Conservation (phyloP, 2,888 invertebrate species). For the Eristalis pertinax region DNA sequence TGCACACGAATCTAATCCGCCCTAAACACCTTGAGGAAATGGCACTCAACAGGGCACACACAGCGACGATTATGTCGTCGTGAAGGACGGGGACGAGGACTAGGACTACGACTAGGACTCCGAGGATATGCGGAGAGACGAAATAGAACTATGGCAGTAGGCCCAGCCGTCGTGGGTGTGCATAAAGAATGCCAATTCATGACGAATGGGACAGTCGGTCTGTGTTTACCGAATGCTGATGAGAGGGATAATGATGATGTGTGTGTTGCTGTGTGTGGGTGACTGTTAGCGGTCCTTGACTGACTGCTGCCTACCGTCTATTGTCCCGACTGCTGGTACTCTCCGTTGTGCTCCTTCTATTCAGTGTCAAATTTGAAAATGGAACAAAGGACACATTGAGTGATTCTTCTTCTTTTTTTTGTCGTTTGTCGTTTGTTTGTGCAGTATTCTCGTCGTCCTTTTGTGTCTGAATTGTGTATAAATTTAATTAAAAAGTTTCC, state of each 20-base stretch:
- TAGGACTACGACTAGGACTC: neutral
- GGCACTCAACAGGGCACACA: slow-evolving; percentile 16
- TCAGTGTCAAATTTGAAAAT: slow-evolving; percentile 42
- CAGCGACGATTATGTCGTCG: slow-evolving; percentile 31
- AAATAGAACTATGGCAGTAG: slow-evolving; percentile 10
- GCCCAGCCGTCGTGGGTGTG: slow-evolving; percentile 43
- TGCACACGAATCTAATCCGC: slow-evolving; percentile 50
- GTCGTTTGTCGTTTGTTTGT: neutral
- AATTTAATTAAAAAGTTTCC: neutral
- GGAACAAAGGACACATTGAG: slow-evolving; percentile 6
- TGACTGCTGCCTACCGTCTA: neutral
- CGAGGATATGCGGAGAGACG: neutral
- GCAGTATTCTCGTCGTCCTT: neutral
- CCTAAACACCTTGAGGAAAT: slow-evolving; percentile 57
- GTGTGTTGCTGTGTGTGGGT: too few species aligned
- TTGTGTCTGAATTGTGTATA: neutral
- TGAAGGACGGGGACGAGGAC: neutral
- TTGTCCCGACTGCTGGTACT: neutral
- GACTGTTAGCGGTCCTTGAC: neutral
- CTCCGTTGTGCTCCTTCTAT: neutral
- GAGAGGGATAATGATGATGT: neutral
- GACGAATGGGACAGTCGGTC: neutral
- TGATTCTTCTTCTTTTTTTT: neutral
- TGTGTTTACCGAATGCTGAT: neutral
- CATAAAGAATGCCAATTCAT: slow-evolving; percentile 66